Conservation (phyloP, 2,888 invertebrate species). For the Macrophya annulata region DNA sequence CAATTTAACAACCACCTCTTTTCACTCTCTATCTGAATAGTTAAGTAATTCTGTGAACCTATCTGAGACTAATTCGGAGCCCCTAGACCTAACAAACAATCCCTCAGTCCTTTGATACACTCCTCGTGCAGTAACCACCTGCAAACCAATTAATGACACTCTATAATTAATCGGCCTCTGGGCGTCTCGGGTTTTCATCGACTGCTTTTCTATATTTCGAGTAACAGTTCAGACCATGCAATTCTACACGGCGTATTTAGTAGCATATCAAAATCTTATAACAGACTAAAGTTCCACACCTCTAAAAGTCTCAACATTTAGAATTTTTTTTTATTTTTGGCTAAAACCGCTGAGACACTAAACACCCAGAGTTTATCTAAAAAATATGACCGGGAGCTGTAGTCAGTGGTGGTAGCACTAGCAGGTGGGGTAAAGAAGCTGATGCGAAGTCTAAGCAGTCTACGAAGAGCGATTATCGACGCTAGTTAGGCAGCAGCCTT, state of each 20-base stretch:
- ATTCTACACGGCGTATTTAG: neutral
- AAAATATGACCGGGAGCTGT: neutral
- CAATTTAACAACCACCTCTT: constrained; percentile 3
- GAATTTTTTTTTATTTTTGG: neutral
- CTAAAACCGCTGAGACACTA: constrained; percentile 1
- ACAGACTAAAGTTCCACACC: neutral
- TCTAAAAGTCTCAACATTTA: neutral
- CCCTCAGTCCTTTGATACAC: constrained; percentile 16
- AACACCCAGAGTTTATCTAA: constrained; percentile 7
- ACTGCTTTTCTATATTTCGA: neutral
- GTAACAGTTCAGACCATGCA: neutral
- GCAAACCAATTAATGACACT: constrained; percentile 1
- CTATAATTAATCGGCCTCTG: constrained; percentile 19
- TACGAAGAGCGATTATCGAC: constrained; percentile 57
- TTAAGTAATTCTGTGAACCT: neutral
- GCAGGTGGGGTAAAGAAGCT: constrained; percentile 16
- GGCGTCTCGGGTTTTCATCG: neutral
- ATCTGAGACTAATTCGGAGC: neutral
- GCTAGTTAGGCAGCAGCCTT: constrained; percentile 55
- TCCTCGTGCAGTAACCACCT: neutral
- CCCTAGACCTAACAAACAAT: constrained; percentile 10
- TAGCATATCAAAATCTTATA: neutral
- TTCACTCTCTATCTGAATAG: neutral
- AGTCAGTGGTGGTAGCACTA: neutral
- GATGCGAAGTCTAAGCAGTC: constrained; percentile 48